Evolutionary conservation across 2,113 vertebrate genomes (phyloP), one percentile per base, ranked within the genome.

Genomic region (Astatotilapia flaviijosephi): DNA sequence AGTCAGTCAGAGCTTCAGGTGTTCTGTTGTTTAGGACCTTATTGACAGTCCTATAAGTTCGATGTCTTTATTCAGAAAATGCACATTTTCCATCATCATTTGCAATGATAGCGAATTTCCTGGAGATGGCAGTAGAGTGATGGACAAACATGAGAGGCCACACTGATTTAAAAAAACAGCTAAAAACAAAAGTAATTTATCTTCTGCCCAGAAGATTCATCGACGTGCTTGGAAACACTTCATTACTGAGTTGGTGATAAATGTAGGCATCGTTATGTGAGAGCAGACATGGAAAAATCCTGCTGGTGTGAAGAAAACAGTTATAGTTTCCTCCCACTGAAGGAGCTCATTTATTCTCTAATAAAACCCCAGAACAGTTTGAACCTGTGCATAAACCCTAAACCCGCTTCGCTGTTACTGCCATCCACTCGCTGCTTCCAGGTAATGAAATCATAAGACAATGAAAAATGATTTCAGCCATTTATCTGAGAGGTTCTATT

Each of bases 361-460:
- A 68, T 40, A 5, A 68, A 68, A 40, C n/a, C 62, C 9, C 62
- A 70, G n/a, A 40, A 1, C 62, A 40, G 62, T 23, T 70, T 14
- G 62, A 21, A 3, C 13, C 35, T 40, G 5, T 70, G 12, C 35
- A 3, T 2, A 0, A 42, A 70, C 17, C 2, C 31, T 37, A 35
- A 65, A 62, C 58, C 12, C 11, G 3, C 12, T 14, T 3, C 1
- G 12, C 23, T 28, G 13, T 31, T 31, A 7, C n/a, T 70, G 10
- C 33, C 33, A 7, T 8, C 19, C 65, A 42, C 37, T 70, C n/a
- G 5, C 60, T 35, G 60, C 60, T 9, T 14, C 62, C n/a, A 14
- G 1, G n/a, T 70, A 3, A 42, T 42, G n/a, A 42, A 23, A 15
- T 42, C 65, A 9, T 6, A 4, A 40, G 65, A 9, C 7, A 3